phyloP scores from a whole-genome alignment of 2,888 invertebrate genomes.

The Ennomos quercinarius region DNA sequence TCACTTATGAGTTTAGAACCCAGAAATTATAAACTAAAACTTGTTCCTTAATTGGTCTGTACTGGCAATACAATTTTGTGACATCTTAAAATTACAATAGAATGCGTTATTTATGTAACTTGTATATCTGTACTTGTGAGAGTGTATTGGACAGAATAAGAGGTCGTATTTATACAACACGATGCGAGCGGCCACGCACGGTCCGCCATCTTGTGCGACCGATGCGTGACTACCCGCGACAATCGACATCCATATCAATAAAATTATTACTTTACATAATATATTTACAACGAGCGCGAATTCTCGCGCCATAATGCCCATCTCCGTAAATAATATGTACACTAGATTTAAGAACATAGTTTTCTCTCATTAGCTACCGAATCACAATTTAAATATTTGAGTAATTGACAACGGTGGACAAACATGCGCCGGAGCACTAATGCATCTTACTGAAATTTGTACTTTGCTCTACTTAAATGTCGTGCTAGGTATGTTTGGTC shows the following conservation, averaged over 20 bases:
- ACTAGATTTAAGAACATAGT: slow-evolving; percentile 83
- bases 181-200: slow-evolving; percentile 36
- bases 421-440: slow-evolving; percentile 81
- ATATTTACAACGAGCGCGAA: slow-evolving; percentile 80
- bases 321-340: slow-evolving; percentile 80
- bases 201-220: slow-evolving; percentile 26
- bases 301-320: slow-evolving; percentile 81
- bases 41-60: slow-evolving; percentile 72
- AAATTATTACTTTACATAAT: slow-evolving; percentile 79
- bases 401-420: slow-evolving; percentile 86
- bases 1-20: slow-evolving; percentile 72
- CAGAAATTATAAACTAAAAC: slow-evolving; percentile 69
- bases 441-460: slow-evolving; percentile 83
- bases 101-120: slow-evolving; percentile 74
- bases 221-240: slow-evolving; percentile 51
- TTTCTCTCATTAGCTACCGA: slow-evolving; percentile 85
- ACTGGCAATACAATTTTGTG: slow-evolving; percentile 81
- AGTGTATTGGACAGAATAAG: slow-evolving; percentile 80
- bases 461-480: slow-evolving; percentile 78
- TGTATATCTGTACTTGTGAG: slow-evolving; percentile 75
- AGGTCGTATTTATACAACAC: slow-evolving; percentile 67
- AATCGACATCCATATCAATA: slow-evolving; percentile 70
- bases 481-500: slow-evolving; percentile 82
- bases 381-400: slow-evolving; percentile 85
- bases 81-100: slow-evolving; percentile 72